A percentile compares a stretch with the other conserved stretches of the same genome.
These are phyloP conservation scores for Polypedilum vanderplanki DNA, from an alignment of 1,140 invertebrate species.

Conservation along the genomic window DNA sequence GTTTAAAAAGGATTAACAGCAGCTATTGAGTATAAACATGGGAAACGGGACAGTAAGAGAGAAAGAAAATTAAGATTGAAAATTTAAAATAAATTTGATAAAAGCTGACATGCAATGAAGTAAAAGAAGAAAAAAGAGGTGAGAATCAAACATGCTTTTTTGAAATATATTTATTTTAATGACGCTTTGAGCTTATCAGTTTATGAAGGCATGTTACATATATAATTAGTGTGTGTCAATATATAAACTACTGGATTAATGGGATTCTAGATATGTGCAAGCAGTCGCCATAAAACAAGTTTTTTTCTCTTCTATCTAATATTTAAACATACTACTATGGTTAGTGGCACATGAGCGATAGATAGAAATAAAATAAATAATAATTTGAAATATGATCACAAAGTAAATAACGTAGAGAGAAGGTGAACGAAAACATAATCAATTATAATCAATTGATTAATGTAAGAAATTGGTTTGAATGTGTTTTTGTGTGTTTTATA, in stretches of 20 bases:
- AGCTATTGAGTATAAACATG: background rate
- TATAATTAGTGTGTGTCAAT: conserved; percentile 9
- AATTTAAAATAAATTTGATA: conserved; percentile 20
- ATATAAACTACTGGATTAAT: conserved; percentile 13
- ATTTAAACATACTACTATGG: background rate
- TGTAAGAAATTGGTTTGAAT: background rate
- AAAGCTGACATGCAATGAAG: conserved; percentile 8
- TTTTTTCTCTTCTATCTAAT: background rate
- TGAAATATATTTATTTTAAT: background rate
- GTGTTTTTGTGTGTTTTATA: no score
- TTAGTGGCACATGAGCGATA: conserved; percentile 1
- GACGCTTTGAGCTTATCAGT: conserved; percentile 11
- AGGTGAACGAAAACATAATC: conserved; percentile 26
- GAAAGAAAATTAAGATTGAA: background rate
- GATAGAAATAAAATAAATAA: conserved; percentile 9
- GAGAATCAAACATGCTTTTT: background rate
- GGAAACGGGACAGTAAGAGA: background rate
- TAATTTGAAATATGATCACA: conserved; percentile 14
- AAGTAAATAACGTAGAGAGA: background rate
- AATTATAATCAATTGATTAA: conserved; percentile 29
- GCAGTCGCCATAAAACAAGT: background rate
- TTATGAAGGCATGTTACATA: conserved; percentile 3
- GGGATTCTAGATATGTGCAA: background rate
- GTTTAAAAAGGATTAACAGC: background rate
- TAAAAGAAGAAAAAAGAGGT: background rate